These are phyloP conservation scores for Trogon surrucura DNA, from an alignment of 2,113 vertebrate species.

Conservation along the genomic window DNA sequence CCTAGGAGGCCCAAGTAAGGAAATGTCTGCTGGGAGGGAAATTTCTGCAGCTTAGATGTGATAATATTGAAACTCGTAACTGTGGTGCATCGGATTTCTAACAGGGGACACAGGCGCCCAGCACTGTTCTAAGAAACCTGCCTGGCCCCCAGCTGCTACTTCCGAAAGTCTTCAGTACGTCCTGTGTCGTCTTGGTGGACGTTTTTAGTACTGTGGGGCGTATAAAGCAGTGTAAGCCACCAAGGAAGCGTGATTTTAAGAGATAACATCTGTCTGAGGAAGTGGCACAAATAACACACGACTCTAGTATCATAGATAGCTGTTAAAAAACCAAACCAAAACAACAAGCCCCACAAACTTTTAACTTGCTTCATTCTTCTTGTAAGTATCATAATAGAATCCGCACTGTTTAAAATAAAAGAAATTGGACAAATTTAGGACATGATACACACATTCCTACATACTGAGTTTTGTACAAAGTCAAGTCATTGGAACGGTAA, in stretches of 20 bases:
- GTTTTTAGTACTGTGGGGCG: neutral
- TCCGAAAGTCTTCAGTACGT: neutral
- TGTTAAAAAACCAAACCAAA: neutral
- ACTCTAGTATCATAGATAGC: neutral
- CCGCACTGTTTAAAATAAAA: neutral
- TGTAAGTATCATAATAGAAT: neutral
- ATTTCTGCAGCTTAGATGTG: neutral
- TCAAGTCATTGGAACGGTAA: constrained; percentile 59
- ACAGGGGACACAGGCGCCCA: neutral
- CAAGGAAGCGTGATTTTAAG: neutral
- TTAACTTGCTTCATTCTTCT: neutral
- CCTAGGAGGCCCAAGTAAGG: neutral
- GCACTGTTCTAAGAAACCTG: neutral
- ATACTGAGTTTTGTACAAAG: constrained; percentile 53
- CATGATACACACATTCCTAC: neutral
- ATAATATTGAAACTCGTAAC: neutral
- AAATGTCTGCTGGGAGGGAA: neutral
- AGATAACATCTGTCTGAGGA: neutral
- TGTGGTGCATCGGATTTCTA: neutral
- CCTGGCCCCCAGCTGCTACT: neutral
- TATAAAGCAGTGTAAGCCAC: neutral
- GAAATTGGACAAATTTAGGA: neutral
- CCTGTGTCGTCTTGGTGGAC: neutral
- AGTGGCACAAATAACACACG: neutral
- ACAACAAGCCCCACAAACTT: neutral